Evolutionary conservation across 2,888 invertebrate genomes (phyloP), one percentile per base, ranked within the genome.

Genomic region (Tyria jacobaeae): DNA sequence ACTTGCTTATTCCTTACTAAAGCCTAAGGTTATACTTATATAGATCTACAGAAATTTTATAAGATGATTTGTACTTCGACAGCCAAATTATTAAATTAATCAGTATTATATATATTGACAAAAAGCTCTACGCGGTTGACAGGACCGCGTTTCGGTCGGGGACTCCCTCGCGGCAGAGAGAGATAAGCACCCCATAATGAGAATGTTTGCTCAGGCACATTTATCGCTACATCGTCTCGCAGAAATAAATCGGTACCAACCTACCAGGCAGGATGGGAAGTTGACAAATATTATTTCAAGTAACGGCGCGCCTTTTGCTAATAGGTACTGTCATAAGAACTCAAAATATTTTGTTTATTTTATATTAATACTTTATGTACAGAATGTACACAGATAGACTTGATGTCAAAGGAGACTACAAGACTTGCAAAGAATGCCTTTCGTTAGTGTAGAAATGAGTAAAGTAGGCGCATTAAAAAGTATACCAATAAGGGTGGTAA

Each of bases 201-300:
- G 81, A 85, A 80, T 92, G 91, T 93, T 92, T 93, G 88, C 87
- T 75, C 84, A 84, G 85, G 87, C 86, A 81, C 84, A 84, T 73
- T 82, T 92, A 92, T 92, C 91, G 82, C 80, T 65, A 70, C 78
- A n/a, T n/a, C n/a, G 72, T 68, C 82, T 84, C 81, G 85, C 92
- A 92, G 93, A 93, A 93, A 92, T 91, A 92, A 90, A 91, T 87
- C 84, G 78, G 87, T 85, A 81, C 78, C 73, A 75, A 80, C 83
- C 89, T 85, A 81, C 78, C 73, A 75, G 80, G 83, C 89, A 92
- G 92, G 92, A 93, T 90, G 91, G 90, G 91, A 91, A 86, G 89
- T 79, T 70, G 89, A 91, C 91, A 92, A 91, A 88, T 86, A 87
- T 85, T 81, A 82, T 55, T 50, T 47, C 54, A 54, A 62, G 51